These are phyloP conservation scores for Ictalurus punctatus DNA, from an alignment of 2,113 vertebrate species.

Conservation along the genomic window DNA sequence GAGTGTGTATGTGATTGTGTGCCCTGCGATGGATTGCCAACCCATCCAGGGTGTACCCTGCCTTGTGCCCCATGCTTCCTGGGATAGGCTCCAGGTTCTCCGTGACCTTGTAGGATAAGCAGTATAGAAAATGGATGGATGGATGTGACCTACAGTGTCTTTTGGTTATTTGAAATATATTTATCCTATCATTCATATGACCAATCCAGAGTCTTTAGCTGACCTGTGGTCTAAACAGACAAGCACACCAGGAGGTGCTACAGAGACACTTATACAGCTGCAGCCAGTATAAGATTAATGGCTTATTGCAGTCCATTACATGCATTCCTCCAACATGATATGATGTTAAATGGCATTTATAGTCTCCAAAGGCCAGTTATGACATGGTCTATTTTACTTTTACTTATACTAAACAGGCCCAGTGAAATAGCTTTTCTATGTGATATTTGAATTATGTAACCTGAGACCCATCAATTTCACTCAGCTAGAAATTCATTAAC, in stretches of 20 bases:
- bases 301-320: background rate
- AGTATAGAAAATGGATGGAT: too few species aligned
- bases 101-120: too few species aligned
- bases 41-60: too few species aligned
- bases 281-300: background rate
- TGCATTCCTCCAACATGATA: background rate
- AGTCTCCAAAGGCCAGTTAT: background rate
- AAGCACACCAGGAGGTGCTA: slow-evolving; percentile 45
- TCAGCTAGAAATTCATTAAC: background rate
- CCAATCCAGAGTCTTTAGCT: background rate
- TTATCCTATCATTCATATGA: background rate
- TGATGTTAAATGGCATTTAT: slow-evolving; percentile 13
- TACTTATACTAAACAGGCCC: background rate
- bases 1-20: too few species aligned
- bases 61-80: too few species aligned
- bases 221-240: background rate
- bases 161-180: background rate
- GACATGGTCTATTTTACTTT: slow-evolving; percentile 3
- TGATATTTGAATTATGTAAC: background rate
- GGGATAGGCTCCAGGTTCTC: too few species aligned
- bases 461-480: background rate
- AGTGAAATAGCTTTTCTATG: background rate
- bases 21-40: too few species aligned
- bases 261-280: slow-evolving; percentile 19
- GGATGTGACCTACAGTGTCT: too few species aligned